These are phyloP conservation scores for Torymus aiolomorphi DNA, from an alignment of 2,888 invertebrate species.

Conservation along the genomic window DNA sequence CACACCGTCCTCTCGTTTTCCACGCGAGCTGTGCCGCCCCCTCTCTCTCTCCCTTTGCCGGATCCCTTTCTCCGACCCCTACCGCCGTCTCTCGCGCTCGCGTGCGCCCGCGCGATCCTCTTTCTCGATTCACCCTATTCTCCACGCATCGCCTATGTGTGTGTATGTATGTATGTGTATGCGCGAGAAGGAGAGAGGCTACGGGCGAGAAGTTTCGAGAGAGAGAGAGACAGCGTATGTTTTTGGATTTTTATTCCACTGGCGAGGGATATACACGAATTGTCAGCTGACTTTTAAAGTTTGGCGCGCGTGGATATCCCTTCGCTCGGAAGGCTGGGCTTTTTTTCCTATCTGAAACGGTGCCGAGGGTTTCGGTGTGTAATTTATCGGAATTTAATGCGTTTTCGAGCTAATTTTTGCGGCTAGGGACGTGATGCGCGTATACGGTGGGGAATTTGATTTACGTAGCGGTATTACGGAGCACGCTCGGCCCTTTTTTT, in stretches of 20 bases:
- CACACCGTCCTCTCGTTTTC: slow-evolving; percentile 47
- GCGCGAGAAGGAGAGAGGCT: slow-evolving; percentile 11
- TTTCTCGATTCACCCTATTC: slow-evolving; percentile 50
- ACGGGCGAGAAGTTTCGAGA: slow-evolving; percentile 17
- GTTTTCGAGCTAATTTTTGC: slow-evolving; percentile 22
- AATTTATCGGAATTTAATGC: slow-evolving; percentile 15
- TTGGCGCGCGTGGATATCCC: neutral
- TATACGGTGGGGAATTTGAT: neutral
- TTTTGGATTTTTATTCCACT: slow-evolving; percentile 35
- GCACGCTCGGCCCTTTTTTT: no score
- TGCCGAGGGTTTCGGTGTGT: neutral
- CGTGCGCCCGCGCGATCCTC: slow-evolving; percentile 23
- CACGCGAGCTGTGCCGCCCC: slow-evolving; percentile 18
- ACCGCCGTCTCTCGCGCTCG: slow-evolving; percentile 18
- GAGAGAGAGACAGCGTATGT: neutral
- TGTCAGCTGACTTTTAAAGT: slow-evolving; percentile 43
- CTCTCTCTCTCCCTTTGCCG: slow-evolving; percentile 22
- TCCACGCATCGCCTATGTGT: slow-evolving; percentile 13
- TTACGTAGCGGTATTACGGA: neutral
- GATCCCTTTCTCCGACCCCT: slow-evolving; percentile 49
- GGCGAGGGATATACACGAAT: slow-evolving; percentile 17
- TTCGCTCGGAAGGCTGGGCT: neutral
- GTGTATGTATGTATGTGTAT: slow-evolving; percentile 1
- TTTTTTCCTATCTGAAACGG: neutral
- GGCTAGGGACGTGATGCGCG: neutral